Evolutionary conservation across 2,797 vertebrate species (phyloP), one percentile per base, ranked within the genome.

Genomic region (Staurois parvus): DNA sequence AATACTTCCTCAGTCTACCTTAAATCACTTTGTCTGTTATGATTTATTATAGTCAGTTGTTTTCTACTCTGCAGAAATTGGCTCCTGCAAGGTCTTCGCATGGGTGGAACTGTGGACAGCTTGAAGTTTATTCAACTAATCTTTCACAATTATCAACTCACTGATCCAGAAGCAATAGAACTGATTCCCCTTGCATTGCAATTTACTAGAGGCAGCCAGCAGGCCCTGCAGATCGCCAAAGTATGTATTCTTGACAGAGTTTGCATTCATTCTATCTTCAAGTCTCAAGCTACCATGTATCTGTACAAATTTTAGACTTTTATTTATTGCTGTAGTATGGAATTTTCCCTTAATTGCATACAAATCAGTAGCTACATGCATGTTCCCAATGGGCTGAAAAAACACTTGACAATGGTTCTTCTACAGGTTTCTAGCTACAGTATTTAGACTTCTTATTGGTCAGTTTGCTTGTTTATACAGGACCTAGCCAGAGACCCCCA

Each of bases 81-180:
- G 95, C 92, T 98, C 77, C 90, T 97, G 91, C 94, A 95, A 86
- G 89, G 89, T 29, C 64, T 95, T 82, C 91, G 92, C 81, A 93
- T 93, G 0, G 72, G 94, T 24, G 93, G 89, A 2, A 96, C 96
- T 17, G 19, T 87, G 28, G 93, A 94, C 72, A 82, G 94, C 2
- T 87, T 98, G 10, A 94, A 92, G 59, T 96, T 98, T 88, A 69
- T 97, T 24, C 91, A 94, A 82, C 88, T 30, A 9, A 92, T 95
- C 86, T 93, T 97, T 85, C 89, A 92, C 59, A 90, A 34, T 5
- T 88, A 81, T 29, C 94, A 97, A 42, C 2, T 96, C 2, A 89
- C 87, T 28, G n/a, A 67, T 21, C 0, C 21, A n/a, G 96, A 98
- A 87, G 93, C 92, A 40, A 74, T 91, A 72, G 87, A 94, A 29